phyloP scores from a whole-genome alignment of 2,113 vertebrate species.

The Rhineura floridana region DNA sequence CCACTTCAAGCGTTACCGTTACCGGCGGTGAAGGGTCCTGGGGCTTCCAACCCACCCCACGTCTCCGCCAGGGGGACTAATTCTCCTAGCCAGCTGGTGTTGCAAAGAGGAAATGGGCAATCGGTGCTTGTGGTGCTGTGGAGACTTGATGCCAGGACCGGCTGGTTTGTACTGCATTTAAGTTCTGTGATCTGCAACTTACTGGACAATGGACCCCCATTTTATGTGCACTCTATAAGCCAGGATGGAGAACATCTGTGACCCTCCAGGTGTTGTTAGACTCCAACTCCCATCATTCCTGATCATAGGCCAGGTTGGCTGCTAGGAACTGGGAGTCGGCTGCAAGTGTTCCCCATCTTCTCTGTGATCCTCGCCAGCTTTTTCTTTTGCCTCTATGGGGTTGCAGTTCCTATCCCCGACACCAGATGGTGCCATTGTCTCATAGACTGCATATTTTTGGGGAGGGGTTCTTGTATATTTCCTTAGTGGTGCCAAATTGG shows the following conservation, averaged over 20 bases:
- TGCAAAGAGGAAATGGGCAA: too few species aligned
- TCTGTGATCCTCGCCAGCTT: not conserved
- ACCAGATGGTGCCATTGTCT: not conserved
- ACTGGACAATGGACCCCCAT: not conserved
- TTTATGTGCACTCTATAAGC: not conserved
- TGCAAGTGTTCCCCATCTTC: not conserved
- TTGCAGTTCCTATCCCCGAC: not conserved
- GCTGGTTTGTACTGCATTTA: rapidly evolving
- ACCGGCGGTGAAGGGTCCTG: constrained; percentile 80
- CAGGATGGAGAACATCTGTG: not conserved
- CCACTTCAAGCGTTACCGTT: constrained; percentile 97
- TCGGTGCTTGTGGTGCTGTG: not conserved
- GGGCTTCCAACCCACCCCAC: not conserved
- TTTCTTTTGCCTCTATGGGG: not conserved
- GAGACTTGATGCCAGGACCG: not conserved
- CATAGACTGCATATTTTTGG: not conserved
- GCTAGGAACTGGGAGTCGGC: too few species aligned
- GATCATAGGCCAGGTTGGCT: too few species aligned
- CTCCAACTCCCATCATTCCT: not conserved
- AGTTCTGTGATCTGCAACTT: not conserved
- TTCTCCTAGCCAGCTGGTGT: not conserved
- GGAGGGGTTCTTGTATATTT: rapidly evolving
- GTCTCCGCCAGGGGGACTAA: not conserved
- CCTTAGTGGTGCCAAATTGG: not conserved
- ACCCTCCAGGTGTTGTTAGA: not conserved